Conservation (phyloP, 64 coral and sea anemone species). For the Montipora sp. region DNA sequence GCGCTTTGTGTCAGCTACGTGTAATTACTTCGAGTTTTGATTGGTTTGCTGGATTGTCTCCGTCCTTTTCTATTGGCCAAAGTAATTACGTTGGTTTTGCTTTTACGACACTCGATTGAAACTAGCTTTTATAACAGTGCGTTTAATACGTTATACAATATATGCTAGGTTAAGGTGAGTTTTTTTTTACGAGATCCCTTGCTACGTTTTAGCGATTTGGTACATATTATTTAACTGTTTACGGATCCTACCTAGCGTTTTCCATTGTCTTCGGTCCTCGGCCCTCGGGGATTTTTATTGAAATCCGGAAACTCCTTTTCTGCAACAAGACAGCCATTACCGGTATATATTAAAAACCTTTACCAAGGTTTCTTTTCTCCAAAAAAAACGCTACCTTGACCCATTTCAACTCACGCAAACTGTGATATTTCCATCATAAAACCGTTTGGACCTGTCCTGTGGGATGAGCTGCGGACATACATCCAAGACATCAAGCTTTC, state of each 20-base stretch:
- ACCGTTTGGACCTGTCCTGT: slow-evolving; percentile 69
- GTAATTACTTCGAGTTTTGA: too few relatives aligned
- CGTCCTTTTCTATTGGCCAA: too few relatives aligned
- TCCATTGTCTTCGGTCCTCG: slow-evolving; percentile 25
- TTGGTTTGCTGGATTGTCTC: too few relatives aligned
- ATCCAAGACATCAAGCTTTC: slow-evolving; percentile 66
- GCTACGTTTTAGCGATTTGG: too few relatives aligned
- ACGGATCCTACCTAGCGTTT: slow-evolving; percentile 74
- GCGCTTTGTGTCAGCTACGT: too few relatives aligned
- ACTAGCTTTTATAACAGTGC: too few relatives aligned
- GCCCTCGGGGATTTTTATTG: slow-evolving; percentile 63
- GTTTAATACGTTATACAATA: too few relatives aligned
- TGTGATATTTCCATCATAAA: slow-evolving; percentile 81
- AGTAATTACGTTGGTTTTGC: too few relatives aligned
- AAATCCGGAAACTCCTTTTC: slow-evolving; percentile 80
- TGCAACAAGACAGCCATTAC: slow-evolving; percentile 21
- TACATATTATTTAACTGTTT: background rate
- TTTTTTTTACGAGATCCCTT: too few relatives aligned
- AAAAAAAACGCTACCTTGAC: background rate
- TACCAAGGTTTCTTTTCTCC: background rate
- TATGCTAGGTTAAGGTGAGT: too few relatives aligned
- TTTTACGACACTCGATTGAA: too few relatives aligned
- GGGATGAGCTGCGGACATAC: slow-evolving; percentile 79
- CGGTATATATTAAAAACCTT: background rate
- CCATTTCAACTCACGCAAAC: slow-evolving; percentile 68